Percentiles rank a stretch among this genome's conserved stretches.
These are phyloP conservation scores for Lagria hirta DNA, from an alignment of 2,888 invertebrate genomes.

Conservation along the genomic window DNA sequence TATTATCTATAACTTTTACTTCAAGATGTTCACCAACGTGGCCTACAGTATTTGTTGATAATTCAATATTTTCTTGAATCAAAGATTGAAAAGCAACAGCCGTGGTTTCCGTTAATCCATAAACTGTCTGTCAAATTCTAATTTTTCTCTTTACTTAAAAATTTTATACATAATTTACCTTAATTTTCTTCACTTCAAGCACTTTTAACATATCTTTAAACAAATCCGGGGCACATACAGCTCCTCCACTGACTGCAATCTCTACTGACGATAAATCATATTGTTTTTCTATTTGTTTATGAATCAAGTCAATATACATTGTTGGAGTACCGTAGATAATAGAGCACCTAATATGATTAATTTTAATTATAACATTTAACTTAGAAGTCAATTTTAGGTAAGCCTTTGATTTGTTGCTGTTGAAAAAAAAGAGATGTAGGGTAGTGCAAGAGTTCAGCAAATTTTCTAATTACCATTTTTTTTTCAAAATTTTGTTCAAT, in stretches of 20 bases:
- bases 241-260: constrained; percentile 70
- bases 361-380: too few species aligned
- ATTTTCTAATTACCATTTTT: too few species aligned
- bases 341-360: constrained; percentile 61
- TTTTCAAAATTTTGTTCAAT: too few species aligned
- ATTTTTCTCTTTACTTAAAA: neutral
- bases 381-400: too few species aligned
- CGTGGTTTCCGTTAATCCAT: constrained; percentile 63
- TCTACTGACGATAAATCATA: constrained; percentile 56
- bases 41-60: constrained; percentile 59
- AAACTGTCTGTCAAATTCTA: constrained; percentile 56
- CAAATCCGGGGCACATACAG: constrained; percentile 67
- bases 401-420: too few species aligned
- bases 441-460: too few species aligned
- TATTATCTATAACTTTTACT: constrained; percentile 66
- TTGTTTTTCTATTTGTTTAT: constrained; percentile 54
- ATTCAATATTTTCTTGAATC: constrained; percentile 53
- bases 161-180: constrained; percentile 49
- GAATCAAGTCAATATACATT: constrained; percentile 79
- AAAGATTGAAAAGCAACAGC: constrained; percentile 59
- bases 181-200: constrained; percentile 56
- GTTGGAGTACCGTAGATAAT: constrained; percentile 79
- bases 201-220: constrained; percentile 57
- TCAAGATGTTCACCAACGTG: constrained; percentile 60
- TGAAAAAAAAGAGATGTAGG: too few species aligned